Evolutionary conservation across 2,113 vertebrate species (phyloP), one percentile per base, ranked within the genome.

Genomic region (Grallaria varia): DNA sequence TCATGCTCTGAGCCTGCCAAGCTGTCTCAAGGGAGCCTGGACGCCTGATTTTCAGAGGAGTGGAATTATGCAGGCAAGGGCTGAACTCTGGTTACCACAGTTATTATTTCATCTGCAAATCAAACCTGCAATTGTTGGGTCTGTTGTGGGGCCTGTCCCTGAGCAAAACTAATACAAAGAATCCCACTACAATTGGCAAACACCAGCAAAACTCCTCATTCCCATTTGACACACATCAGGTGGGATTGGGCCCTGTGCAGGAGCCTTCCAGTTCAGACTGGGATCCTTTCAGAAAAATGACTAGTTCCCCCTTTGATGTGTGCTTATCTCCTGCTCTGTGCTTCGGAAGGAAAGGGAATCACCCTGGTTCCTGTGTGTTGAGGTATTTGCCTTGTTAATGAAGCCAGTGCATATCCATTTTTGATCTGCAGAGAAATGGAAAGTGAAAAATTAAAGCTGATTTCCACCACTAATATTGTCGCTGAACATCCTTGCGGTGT

Each of bases 381-480:
- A 85, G 74, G 62, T 40, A 88, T 94, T 90, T 84, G 89, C 76
- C 96, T 95, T 97, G 93, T 95, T 97, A 96, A 97, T 94, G 83
- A 97, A 79, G 44, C 45, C 6, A 17, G 37, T 88, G 72, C 31
- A 8, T 63, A 90, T 87, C 86, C 62, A 90, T 85, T 84, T 81
- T 59, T 80, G 50, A 76, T 91, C 95, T 91, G 72, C 93, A 16
- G 35, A 95, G 94, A 94, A 97, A 94, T 93, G 90, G 88, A 44
- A 95, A 93, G 72, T 79, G 58, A 92, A 93, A 95, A 96, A 96
- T 97, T 87, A 96, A 96, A 97, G 95, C 95, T 93, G 95, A 98
- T 97, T 97, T 95, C 86, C 87, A 90, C 72, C 75, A 90, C 90
- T 87, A 78, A 87, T 45, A 69, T 74, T 95, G 94, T 96, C 95